Base-by-base conservation (phyloP, 2,888 invertebrate species). In the Cheiracanthium punctorium region DNA sequence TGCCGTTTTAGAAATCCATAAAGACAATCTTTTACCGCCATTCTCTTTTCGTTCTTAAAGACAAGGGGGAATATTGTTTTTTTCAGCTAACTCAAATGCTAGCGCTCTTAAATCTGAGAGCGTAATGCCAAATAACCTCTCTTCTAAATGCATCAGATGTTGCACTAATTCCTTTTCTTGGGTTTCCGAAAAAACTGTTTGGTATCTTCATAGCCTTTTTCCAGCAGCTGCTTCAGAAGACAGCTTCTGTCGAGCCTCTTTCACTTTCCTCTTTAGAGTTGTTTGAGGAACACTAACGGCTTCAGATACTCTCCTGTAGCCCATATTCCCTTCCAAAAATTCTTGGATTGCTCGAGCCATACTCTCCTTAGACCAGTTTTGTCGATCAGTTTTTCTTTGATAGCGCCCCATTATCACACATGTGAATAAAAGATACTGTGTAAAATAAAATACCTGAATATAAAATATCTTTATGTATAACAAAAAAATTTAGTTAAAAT, bases 221-320 rank as follows among this genome's bases (percentile, higher is more conserved):
- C 7, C 43, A 48, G 43, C 29, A 24, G 41, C 28, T 4, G 17
- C 43, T 43, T 7, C 20, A 20, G 73, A 20, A n/a, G 17, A 12
- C 12, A 5, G 2, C 2, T 73, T 73, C 29, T 48, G 4, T 17
- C 29, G 20, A 30, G 69, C 32, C 28, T 24, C 28, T 10, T 52
- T 73, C 24, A 48, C 43, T 20, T 52, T 73, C n/a, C 73, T 48
- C 43, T 43, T 43, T 10, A 72, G 72, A 29, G 72, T 72, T 20
- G 28, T 72, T 7, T 72, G 72, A 10, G 72, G 72, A 1, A 72
- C 72, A 43, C 30, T 29, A 20, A 33, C 20, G 17, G 28, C 29
- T 28, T 24, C 8, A 1, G 72, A 41, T 7, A 43, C 72, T 72
- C 14, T 72, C 41, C 48, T 72, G 29, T 72, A 37, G 2, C 72